These are phyloP conservation scores for Busseola fusca DNA, from an alignment of 2,888 invertebrate species.

Conservation along the genomic window DNA sequence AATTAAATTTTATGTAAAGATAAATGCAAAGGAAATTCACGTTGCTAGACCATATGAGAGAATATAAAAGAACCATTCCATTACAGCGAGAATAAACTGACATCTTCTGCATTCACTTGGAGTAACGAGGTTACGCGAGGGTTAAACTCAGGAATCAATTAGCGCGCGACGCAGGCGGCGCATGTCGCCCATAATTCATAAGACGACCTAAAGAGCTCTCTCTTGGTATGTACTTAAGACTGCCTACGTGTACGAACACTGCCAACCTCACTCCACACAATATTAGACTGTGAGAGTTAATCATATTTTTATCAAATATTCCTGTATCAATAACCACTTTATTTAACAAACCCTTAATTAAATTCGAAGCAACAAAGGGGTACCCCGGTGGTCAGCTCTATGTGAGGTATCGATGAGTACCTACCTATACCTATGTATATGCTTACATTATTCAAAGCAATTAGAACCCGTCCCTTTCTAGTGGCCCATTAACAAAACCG, in stretches of 20 bases:
- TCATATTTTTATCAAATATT: constrained; percentile 14
- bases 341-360: constrained; percentile 49
- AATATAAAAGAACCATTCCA: constrained; percentile 10
- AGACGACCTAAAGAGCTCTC: constrained; percentile 66
- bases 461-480: constrained; percentile 78
- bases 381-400: constrained; percentile 59
- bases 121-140: constrained; percentile 62
- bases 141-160: constrained; percentile 79
- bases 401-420: constrained; percentile 69
- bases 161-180: constrained; percentile 62
- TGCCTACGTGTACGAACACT: constrained; percentile 9
- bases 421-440: constrained; percentile 57
- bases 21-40: constrained; percentile 11
- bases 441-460: constrained; percentile 79
- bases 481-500: constrained; percentile 72
- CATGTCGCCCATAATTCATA: constrained; percentile 77
- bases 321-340: constrained; percentile 33
- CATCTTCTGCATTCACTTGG: constrained; percentile 38
- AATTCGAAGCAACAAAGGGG: constrained; percentile 55
- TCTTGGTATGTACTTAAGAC: constrained; percentile 49
- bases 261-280: neutral
- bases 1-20: neutral
- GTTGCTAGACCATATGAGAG: neutral
- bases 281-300: neutral
- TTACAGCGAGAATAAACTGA: constrained; percentile 31